Percentiles rank a stretch among this genome's conserved stretches.
Evolutionary conservation across 2,888 invertebrate genomes (phyloP).

Genomic region (Autographa pulchrina): DNA sequence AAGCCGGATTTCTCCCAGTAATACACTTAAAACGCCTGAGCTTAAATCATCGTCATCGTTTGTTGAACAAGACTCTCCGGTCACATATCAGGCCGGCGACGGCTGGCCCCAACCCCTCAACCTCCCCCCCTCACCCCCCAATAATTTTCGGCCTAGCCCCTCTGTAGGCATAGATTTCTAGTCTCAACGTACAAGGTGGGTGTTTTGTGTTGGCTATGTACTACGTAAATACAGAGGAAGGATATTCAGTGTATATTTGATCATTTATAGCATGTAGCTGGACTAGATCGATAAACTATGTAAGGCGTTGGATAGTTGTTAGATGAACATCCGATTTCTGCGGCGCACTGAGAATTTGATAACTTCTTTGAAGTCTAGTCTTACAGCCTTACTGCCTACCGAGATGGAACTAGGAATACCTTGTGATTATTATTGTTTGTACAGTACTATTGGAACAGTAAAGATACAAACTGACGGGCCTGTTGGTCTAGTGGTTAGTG

Average conservation of each 20-base stretch:
- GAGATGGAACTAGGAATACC: not conserved
- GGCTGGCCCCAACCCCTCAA: conserved; percentile 64
- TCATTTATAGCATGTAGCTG: conserved; percentile 65
- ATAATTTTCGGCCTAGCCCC: conserved; percentile 84
- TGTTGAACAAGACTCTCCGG: conserved; percentile 90
- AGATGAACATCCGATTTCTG: conserved; percentile 35
- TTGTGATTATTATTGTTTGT: not conserved
- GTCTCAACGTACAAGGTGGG: conserved; percentile 80
- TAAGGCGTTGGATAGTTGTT: conserved; percentile 40
- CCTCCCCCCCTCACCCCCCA: conserved; percentile 66
- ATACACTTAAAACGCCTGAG: conserved; percentile 89
- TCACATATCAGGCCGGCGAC: conserved; percentile 87
- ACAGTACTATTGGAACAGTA: not conserved
- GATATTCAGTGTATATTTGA: conserved; percentile 72
- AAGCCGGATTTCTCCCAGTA: conserved; percentile 88
- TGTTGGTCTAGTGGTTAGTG: no score
- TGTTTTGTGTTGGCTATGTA: conserved; percentile 77
- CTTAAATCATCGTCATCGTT: conserved; percentile 90
- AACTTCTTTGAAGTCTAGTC: conserved; percentile 5
- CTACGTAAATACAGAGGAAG: conserved; percentile 74
- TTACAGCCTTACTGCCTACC: not conserved
- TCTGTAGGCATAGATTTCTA: conserved; percentile 85
- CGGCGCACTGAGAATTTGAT: conserved; percentile 15
- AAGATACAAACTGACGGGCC: not conserved
- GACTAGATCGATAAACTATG: conserved; percentile 56